Evolutionary conservation across 2,888 invertebrate genomes (phyloP).

Genomic region (Labia minor): DNA sequence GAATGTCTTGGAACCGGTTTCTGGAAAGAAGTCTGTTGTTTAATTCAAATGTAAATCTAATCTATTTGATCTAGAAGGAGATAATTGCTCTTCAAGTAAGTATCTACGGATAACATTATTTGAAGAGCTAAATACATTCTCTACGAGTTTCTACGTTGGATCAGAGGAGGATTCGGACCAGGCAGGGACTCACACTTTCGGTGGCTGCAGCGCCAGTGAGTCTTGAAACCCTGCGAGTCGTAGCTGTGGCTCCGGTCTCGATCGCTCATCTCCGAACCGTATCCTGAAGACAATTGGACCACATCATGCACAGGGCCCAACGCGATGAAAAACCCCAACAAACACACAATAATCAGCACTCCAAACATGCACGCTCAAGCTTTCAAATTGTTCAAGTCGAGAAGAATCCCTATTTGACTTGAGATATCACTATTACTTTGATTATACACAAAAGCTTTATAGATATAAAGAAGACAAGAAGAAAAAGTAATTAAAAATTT

Average conservation of each 20-base stretch:
- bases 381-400: too few species aligned
- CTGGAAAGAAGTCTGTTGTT: too few species aligned
- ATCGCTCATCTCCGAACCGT: conserved; percentile 65
- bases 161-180: not conserved
- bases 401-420: too few species aligned
- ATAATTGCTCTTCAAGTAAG: too few species aligned
- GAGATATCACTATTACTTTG: not conserved
- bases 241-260: conserved; percentile 50
- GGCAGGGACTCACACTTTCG: conserved; percentile 45
- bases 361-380: not conserved
- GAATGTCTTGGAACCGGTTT: too few species aligned
- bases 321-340: conserved; percentile 15
- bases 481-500: not conserved
- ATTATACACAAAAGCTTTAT: not conserved
- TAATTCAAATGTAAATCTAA: too few species aligned
- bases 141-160: not conserved
- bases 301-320: not conserved
- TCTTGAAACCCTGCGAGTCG: conserved; percentile 40
- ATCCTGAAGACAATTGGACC: conserved; percentile 41
- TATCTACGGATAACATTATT: too few species aligned
- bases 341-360: not conserved
- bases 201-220: conserved; percentile 52
- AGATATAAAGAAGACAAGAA: not conserved
- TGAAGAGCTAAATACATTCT: too few species aligned
- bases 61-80: too few species aligned